Evolutionary conservation across 2,888 invertebrate genomes (phyloP).

Genomic region (Trichopoda pennipes): DNA sequence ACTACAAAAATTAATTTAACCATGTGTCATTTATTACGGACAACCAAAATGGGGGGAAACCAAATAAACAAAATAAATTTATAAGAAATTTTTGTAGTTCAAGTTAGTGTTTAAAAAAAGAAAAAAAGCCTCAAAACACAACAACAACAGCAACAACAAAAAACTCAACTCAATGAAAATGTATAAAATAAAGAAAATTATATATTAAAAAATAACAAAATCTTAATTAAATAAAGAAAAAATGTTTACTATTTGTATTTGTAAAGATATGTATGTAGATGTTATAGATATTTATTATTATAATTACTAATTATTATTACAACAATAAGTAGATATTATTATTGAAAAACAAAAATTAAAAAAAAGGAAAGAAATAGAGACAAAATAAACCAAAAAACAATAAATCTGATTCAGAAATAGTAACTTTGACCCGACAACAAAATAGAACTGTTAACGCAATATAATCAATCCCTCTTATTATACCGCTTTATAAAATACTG

Average conservation of each 20-base stretch:
- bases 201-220: conserved; percentile 38
- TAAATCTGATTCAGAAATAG: neutral
- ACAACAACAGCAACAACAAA: neutral
- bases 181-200: conserved; percentile 40
- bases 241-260: conserved; percentile 66
- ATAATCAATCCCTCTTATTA: neutral
- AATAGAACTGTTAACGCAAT: neutral
- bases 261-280: conserved; percentile 68
- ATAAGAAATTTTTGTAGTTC: conserved; percentile 60
- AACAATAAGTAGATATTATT: conserved; percentile 63
- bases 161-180: conserved; percentile 64
- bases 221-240: conserved; percentile 27
- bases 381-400: conserved; percentile 28
- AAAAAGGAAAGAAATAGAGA: conserved; percentile 1
- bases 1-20: conserved; percentile 17
- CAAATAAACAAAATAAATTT: conserved; percentile 19
- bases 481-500: conserved; percentile 5
- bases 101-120: conserved; percentile 63
- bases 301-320: conserved; percentile 60
- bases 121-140: conserved; percentile 39
- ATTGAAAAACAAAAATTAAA: neutral
- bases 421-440: neutral
- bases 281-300: conserved; percentile 67
- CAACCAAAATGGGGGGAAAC: conserved; percentile 24
- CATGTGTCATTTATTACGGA: conserved; percentile 45